Evolutionary conservation across 1,140 invertebrate genomes (phyloP).

Genomic region (Cydia pomonella): DNA sequence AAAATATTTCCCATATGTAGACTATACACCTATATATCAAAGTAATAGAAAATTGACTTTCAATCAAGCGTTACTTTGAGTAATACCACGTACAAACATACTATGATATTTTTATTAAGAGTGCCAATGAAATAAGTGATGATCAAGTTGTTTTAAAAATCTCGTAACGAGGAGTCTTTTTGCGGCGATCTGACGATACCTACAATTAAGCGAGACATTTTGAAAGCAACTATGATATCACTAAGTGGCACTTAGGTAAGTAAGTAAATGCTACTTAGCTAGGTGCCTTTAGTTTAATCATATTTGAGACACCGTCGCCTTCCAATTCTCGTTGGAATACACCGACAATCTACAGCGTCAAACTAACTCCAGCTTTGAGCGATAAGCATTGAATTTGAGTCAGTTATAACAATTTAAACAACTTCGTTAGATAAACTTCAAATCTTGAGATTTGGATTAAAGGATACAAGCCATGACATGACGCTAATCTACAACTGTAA

Average conservation of each 20-base stretch:
- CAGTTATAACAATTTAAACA: slow-evolving; percentile 25
- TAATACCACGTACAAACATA: too few species aligned
- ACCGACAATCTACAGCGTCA: slow-evolving; percentile 6
- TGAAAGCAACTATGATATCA: slow-evolving; percentile 42
- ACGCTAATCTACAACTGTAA: neutral
- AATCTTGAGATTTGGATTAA: slow-evolving; percentile 22
- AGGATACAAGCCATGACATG: neutral
- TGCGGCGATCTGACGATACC: slow-evolving; percentile 19
- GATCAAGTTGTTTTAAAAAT: neutral
- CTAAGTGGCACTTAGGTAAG: slow-evolving; percentile 60
- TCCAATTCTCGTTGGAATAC: slow-evolving; percentile 42
- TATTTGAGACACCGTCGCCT: slow-evolving; percentile 37
- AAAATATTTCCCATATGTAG: too few species aligned
- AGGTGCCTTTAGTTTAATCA: slow-evolving; percentile 46
- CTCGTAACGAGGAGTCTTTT: neutral
- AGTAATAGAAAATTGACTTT: too few species aligned
- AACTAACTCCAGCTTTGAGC: slow-evolving; percentile 27
- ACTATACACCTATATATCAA: too few species aligned
- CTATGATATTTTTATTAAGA: too few species aligned
- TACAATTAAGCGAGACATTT: slow-evolving; percentile 44
- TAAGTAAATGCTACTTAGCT: slow-evolving; percentile 57
- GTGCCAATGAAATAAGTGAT: neutral
- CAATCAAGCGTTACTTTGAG: too few species aligned
- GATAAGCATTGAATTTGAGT: slow-evolving; percentile 29
- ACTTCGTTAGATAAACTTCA: slow-evolving; percentile 22